Evolutionary conservation across 2,113 vertebrate genomes (phyloP), one percentile per base, ranked within the genome.

Genomic region (Neodon shergylaensis): DNA sequence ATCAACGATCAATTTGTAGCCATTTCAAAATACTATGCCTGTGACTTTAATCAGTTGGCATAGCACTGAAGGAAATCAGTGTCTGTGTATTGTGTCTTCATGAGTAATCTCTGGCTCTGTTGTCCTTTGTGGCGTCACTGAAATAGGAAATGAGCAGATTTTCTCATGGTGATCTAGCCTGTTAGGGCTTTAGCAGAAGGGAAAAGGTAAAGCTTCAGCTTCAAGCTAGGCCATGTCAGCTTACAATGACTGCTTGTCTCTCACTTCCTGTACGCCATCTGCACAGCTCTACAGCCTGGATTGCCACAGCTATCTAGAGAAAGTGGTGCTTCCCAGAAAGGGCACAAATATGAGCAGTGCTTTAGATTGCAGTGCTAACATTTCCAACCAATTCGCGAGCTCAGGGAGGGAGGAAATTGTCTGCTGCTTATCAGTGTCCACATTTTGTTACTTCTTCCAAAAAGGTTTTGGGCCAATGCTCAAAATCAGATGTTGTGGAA

Each of bases 401-500:
- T 96, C 79, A 95, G 96, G 77, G 97, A 94, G 82, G 92, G 96
- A 98, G 97, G 97, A 98, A 98, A 98, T 98, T 98, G 96, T 95
- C 90, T 97, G 58, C 93, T 97, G 42, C 95, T 98, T 98, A 98
- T 98, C 97, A 98, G 92, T 19, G 49, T 92, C 87, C 24, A 92
- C 95, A 97, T 93, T 98, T 97, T 97, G 96, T 97, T 92, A 85
- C 92, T 36, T 97, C 81, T 97, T 89, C 54, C 3, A n/a, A 97
- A 98, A 82, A 74, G 42, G 19, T 95, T 95, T 95, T 97, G 92
- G 92, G 66, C 90, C 92, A 97, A 82, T 95, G 77, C 92, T 95
- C 96, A 90, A 28, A 97, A 96, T 98, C 92, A 97, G 97, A 96
- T 97, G 96, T 96, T 97, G 95, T 95, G 96, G 91, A 97, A 47